Base-by-base conservation (phyloP, 2,797 vertebrate genomes). In the Propithecus deckenii region DNA sequence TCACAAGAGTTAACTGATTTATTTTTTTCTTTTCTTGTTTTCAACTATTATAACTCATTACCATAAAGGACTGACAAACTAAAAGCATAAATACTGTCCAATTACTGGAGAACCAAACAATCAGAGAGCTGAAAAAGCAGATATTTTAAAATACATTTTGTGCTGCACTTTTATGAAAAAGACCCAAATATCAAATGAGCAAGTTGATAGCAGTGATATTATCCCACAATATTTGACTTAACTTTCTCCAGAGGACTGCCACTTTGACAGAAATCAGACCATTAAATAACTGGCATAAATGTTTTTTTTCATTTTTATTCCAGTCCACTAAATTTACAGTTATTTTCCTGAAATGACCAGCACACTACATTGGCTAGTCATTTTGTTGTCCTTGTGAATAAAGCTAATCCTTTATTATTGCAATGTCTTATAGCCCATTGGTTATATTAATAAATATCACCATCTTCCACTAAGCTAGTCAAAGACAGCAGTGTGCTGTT, bases 281-380 rank as follows among this genome's bases (percentile, higher is more conserved):
- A 22, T 76, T 86, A 71, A 65, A 30, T 76, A 89, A 91, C 65
- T 17, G 1, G 17, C 22, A 2, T 18, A 69, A 69, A n/a, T 76
- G 13, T 43, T 94, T 76, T 83, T 78, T 83, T 78, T 61, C 76
- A 69, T 78, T 89, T 96, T 94, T 84, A 89, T 90, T 57, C 81
- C 78, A 89, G 69, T 7, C 41, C 41, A 84, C 35, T 84, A 80
- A 89, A 89, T 61, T 75, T 94, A 89, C 14, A 79, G 87, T 80
- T 95, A 80, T 94, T 92, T 96, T 79, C 61, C 41, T 46, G 38
- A 93, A 94, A 94, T 96, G 93, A 85, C 38, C 89, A 94, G 50
- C 30, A n/a, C 20, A 65, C 28, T 95, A 89, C 84, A 94, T 35
- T 80, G 65, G 17, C 59, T 85, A 32, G 46, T 50, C 41, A 80